Conservation (phyloP, 2,888 invertebrate species). For the Antheraea yamamai region DNA sequence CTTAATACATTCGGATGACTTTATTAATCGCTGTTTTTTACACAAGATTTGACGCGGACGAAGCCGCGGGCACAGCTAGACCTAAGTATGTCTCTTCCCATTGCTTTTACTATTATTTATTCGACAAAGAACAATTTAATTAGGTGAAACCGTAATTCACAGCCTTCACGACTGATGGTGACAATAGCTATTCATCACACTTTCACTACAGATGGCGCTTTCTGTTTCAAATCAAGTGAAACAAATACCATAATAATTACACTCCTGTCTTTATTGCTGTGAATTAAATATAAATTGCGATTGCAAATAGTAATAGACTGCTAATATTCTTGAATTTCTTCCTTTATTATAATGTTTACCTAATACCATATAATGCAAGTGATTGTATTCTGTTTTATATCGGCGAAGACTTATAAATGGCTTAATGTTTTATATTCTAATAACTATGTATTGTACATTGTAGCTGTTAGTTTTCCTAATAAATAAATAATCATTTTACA, state of each 20-base stretch:
- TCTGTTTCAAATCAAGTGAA: conserved; percentile 35
- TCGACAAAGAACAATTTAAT: conserved; percentile 33
- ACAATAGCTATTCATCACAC: conserved; percentile 43
- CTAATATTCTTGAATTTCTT: too few species aligned
- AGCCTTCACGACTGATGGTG: conserved; percentile 26
- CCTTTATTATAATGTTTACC: too few species aligned
- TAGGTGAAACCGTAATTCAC: conserved; percentile 33
- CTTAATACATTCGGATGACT: too few species aligned
- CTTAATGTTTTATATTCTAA: too few species aligned
- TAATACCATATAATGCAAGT: too few species aligned
- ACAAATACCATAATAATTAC: background rate
- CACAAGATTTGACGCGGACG: too few species aligned
- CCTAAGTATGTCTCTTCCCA: background rate
- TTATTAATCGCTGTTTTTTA: too few species aligned
- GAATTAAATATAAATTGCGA: background rate
- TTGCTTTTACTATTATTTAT: background rate
- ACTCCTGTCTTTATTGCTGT: background rate
- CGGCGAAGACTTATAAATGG: too few species aligned
- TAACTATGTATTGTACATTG: too few species aligned
- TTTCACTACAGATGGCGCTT: conserved; percentile 39
- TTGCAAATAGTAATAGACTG: too few species aligned
- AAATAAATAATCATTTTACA: background rate
- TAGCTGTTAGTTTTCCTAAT: too few species aligned
- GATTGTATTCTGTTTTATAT: too few species aligned
- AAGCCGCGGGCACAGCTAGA: background rate